Conservation (phyloP, 2,113 vertebrate genomes). For the Platysteira castanea region DNA sequence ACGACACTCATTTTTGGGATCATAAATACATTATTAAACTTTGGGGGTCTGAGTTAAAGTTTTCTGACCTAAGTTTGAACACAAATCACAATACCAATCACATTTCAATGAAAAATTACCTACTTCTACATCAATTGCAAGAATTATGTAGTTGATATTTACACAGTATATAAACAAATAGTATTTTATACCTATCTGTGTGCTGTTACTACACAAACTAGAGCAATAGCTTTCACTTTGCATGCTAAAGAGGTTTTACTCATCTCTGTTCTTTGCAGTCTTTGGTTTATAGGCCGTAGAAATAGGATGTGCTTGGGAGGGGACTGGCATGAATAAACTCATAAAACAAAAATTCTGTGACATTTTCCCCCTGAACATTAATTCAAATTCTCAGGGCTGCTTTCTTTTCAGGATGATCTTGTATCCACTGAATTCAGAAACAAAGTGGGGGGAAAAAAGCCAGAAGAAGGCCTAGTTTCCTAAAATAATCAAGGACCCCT, state of each 20-base stretch:
- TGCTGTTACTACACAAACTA: background rate
- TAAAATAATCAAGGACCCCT: background rate
- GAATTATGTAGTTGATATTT: background rate
- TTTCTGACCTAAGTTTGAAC: background rate
- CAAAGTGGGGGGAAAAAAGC: background rate
- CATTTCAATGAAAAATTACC: background rate
- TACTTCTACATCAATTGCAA: background rate
- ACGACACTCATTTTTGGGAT: background rate
- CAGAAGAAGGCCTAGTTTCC: background rate
- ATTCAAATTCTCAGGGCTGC: background rate
- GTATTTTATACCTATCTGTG: background rate
- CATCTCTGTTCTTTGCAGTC: fast-evolving
- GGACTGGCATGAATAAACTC: background rate
- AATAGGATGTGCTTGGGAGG: background rate
- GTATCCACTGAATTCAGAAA: background rate
- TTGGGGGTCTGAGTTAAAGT: fast-evolving
- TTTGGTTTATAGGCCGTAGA: background rate
- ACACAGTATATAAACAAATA: background rate
- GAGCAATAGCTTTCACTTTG: background rate
- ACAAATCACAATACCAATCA: background rate
- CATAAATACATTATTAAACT: background rate
- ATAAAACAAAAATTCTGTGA: background rate
- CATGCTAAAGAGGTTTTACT: background rate
- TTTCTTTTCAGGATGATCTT: background rate
- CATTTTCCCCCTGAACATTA: background rate